These are phyloP conservation scores for Drosophila dives DNA, from an alignment of 2,888 invertebrate species.

Conservation along the genomic window DNA sequence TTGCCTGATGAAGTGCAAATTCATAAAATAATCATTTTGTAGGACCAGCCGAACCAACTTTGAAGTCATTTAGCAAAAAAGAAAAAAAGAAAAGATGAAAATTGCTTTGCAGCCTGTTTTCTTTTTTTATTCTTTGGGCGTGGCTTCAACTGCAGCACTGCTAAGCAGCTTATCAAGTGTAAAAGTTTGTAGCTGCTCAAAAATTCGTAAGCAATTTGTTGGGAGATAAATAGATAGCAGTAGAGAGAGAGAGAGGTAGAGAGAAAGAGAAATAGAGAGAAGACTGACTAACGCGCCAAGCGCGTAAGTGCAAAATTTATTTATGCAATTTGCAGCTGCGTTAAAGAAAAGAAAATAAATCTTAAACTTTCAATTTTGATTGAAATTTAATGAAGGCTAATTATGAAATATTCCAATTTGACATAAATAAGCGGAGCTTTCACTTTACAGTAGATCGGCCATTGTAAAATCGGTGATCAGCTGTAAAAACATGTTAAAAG, in stretches of 20 bases:
- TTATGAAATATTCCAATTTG: not conserved
- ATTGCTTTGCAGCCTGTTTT: conserved; percentile 5
- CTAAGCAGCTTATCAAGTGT: conserved; percentile 28
- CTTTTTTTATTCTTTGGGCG: not conserved
- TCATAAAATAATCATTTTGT: conserved; percentile 63
- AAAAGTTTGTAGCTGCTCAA: conserved; percentile 15
- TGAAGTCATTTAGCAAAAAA: conserved; percentile 28
- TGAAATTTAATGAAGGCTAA: not conserved
- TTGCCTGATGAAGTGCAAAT: conserved; percentile 60
- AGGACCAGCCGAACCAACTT: conserved; percentile 33
- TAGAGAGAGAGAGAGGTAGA: not conserved
- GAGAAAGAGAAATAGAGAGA: not conserved
- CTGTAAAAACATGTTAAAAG: not conserved
- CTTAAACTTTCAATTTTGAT: not conserved
- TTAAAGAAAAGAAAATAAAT: conserved; percentile 3
- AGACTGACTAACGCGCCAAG: not conserved
- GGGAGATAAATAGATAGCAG: not conserved
- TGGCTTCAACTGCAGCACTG: conserved; percentile 1
- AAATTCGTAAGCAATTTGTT: conserved; percentile 16
- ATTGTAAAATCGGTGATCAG: not conserved
- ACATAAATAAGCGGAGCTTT: not conserved
- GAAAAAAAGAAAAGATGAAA: not conserved
- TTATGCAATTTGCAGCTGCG: not conserved
- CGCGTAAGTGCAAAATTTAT: not conserved
- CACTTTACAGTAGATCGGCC: not conserved